Evolutionary conservation across 2,797 vertebrate species (phyloP).

Genomic region (Ambastaia sidthimunki): DNA sequence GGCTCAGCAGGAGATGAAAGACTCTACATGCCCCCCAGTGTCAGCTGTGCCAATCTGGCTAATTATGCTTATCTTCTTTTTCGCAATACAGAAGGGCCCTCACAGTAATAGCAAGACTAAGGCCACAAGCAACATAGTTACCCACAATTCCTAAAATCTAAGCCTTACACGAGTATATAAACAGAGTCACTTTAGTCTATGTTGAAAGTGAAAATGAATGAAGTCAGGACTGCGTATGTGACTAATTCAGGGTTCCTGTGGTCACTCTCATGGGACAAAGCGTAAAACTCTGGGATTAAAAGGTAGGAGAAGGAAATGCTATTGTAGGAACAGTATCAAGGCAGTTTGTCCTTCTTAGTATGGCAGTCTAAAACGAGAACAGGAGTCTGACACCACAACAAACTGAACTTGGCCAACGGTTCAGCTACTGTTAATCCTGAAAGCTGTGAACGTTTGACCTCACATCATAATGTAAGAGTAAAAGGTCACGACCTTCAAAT

Average conservation of each 20-base stretch:
- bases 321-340: constrained; percentile 4
- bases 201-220: background rate
- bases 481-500: constrained; percentile 24
- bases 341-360: background rate
- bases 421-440: background rate
- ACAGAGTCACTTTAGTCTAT: background rate
- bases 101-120: background rate
- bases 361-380: background rate
- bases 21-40: constrained; percentile 20
- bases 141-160: background rate
- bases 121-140: background rate
- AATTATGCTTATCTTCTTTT: constrained; percentile 24
- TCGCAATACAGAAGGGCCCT: constrained; percentile 1
- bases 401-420: background rate
- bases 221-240: background rate
- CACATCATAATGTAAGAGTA: background rate
- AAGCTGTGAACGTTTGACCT: background rate
- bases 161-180: too few species aligned
- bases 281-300: constrained; percentile 4
- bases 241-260: background rate
- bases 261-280: constrained; percentile 18
- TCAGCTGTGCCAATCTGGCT: background rate
- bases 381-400: background rate
- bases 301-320: background rate
- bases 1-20: constrained; percentile 6